A percentile compares a stretch with the other conserved stretches of the same genome.
Evolutionary conservation across 64 coral and sea anemone species (phyloP).

Genomic region (Montipora capricornis): DNA sequence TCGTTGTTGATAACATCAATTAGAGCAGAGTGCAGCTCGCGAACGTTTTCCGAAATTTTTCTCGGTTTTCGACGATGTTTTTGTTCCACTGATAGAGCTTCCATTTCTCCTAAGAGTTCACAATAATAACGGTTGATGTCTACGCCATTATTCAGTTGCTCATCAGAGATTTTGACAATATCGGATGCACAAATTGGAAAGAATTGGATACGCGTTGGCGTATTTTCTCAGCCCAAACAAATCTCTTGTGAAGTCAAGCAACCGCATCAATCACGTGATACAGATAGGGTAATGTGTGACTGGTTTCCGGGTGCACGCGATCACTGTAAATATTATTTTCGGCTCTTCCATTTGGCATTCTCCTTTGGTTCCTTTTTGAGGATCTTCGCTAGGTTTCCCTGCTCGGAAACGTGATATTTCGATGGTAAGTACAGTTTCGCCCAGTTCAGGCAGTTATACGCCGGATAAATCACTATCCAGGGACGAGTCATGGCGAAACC

Average conservation of each 20-base stretch:
- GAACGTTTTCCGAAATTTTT: constrained; percentile 87
- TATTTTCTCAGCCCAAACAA: constrained; percentile 35
- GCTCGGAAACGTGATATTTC: too few species aligned
- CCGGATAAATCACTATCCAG: too few species aligned
- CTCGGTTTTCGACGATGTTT: constrained; percentile 60
- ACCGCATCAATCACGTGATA: constrained; percentile 19
- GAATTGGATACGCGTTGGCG: not conserved
- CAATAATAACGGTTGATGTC: not conserved
- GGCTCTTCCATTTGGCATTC: too few species aligned
- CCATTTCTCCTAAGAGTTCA: not conserved
- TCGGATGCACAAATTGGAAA: not conserved
- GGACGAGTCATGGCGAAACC: too few species aligned
- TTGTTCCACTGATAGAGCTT: not conserved
- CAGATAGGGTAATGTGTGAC: not conserved
- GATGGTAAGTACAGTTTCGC: too few species aligned
- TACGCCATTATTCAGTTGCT: not conserved
- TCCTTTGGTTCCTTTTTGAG: too few species aligned
- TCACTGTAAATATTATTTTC: too few species aligned
- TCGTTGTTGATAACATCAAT: constrained; percentile 61
- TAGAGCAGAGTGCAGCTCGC: constrained; percentile 62
- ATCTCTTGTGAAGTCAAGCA: not conserved
- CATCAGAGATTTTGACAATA: not conserved
- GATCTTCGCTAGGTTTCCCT: too few species aligned
- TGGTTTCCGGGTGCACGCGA: not conserved
- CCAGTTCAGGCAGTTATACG: too few species aligned